Evolutionary conservation across 2,797 vertebrate genomes (phyloP).

Genomic region (Acropternis orthonyx): DNA sequence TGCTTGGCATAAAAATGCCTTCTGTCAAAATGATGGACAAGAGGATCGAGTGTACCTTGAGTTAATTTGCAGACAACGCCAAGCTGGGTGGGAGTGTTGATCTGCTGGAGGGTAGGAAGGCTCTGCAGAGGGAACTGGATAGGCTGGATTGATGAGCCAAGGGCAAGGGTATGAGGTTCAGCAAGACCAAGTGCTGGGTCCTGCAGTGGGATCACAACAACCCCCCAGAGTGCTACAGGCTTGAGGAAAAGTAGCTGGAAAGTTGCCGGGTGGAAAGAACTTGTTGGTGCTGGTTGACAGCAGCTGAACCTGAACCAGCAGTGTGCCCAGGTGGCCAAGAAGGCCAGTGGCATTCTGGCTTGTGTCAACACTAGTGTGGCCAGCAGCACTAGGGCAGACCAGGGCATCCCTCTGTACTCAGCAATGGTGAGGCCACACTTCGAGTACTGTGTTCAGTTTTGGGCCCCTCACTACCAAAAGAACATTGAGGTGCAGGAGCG

Average conservation of each 20-base stretch:
- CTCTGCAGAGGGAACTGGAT: not conserved
- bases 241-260: not conserved
- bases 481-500: rapidly evolving
- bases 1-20: constrained; percentile 27
- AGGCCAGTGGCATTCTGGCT: rapidly evolving
- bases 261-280: not conserved
- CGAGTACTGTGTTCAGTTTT: not conserved
- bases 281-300: not conserved
- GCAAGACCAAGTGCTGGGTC: not conserved
- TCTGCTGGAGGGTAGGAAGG: not conserved
- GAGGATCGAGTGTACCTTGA: not conserved
- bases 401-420: rapidly evolving
- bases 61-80: not conserved
- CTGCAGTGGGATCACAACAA: not conserved
- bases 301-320: rapidly evolving
- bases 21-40: constrained; percentile 4
- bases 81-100: not conserved
- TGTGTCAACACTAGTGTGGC: rapidly evolving
- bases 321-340: rapidly evolving
- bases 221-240: not conserved
- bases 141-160: not conserved
- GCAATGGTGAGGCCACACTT: too few species aligned
- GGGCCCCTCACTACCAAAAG: rapidly evolving
- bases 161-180: not conserved
- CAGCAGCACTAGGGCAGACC: not conserved